Conservation (phyloP, 64 coral and sea anemone genomes). For the Anthopleura sola region DNA sequence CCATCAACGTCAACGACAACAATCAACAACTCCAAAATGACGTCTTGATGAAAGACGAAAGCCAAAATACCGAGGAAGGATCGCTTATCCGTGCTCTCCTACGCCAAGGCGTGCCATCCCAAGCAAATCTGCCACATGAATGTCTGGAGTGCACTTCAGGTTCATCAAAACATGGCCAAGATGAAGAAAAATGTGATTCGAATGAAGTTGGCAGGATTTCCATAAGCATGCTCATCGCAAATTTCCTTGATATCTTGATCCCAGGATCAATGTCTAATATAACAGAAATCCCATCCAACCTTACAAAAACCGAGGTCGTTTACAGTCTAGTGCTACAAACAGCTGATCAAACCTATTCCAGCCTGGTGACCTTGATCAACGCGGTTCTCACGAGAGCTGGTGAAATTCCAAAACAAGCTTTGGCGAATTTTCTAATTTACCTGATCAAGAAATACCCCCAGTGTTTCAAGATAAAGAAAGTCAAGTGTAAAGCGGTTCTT, state of each 20-base stretch:
- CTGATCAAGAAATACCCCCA: neutral
- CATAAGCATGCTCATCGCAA: neutral
- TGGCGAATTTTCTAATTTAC: neutral
- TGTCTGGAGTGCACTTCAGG: neutral
- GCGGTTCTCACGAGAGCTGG: neutral
- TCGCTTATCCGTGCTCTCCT: neutral
- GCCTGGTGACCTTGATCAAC: neutral
- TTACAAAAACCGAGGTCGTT: neutral
- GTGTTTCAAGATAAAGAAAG: constrained; percentile 15
- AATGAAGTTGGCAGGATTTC: neutral
- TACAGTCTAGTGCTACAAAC: neutral
- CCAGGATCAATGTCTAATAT: neutral
- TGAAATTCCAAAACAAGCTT: neutral
- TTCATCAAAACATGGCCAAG: neutral
- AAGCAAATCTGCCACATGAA: neutral
- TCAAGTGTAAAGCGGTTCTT: neutral
- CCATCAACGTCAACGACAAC: neutral
- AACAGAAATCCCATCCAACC: neutral
- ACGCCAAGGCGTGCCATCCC: neutral
- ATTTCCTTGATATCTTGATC: neutral
- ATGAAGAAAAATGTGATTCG: neutral
- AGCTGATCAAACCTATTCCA: constrained; percentile 1
- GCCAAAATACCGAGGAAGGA: neutral
- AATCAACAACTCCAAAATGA: neutral
- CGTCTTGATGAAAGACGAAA: neutral